Conservation (phyloP, 2,797 vertebrate species). For the Enteromius trimaculatus region DNA sequence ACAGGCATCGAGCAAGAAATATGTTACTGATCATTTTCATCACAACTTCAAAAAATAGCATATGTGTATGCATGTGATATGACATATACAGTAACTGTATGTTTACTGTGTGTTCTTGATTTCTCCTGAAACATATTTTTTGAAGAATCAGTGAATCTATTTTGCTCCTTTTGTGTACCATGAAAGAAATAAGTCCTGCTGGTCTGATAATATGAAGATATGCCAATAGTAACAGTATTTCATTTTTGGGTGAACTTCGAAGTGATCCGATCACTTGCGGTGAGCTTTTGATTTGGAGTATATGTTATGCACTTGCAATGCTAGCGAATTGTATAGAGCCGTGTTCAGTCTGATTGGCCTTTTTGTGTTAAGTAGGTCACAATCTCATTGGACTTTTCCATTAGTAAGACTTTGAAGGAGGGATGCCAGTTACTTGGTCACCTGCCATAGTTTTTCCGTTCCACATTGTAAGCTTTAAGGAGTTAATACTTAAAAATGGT, state of each 20-base stretch:
- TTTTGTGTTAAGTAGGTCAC: constrained; percentile 5
- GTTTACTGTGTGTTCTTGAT: background rate
- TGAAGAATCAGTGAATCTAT: background rate
- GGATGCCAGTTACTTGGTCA: background rate
- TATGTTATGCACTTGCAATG: background rate
- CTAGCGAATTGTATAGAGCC: background rate
- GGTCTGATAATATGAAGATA: background rate
- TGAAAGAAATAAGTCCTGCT: background rate
- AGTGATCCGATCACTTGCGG: no score
- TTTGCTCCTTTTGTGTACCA: background rate
- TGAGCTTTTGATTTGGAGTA: background rate
- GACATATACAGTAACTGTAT: no score
- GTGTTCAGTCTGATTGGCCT: constrained; percentile 14
- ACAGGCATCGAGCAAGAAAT: background rate
- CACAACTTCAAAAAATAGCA: background rate
- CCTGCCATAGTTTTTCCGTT: constrained; percentile 11
- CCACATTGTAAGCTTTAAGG: background rate
- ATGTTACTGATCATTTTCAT: background rate
- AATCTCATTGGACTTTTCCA: background rate
- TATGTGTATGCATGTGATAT: background rate
- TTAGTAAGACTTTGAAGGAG: background rate
- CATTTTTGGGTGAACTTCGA: background rate
- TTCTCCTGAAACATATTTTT: background rate
- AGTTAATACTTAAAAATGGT: constrained; percentile 8
- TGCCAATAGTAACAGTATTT: background rate